Base-by-base conservation (phyloP, 2,888 invertebrate genomes). In the Heteromurus nitidus region DNA sequence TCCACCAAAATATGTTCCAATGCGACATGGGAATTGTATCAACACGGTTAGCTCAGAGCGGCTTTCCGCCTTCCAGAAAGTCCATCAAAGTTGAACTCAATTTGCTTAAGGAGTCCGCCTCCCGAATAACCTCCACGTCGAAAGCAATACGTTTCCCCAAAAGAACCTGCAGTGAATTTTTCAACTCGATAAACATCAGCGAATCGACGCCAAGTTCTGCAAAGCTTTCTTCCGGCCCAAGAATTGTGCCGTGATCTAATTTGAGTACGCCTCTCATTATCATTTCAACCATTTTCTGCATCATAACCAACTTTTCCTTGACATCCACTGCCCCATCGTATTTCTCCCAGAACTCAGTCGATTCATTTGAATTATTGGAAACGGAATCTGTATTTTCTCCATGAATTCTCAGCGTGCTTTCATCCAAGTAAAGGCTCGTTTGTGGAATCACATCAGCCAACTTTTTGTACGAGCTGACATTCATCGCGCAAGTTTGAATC, bases 391-490 rank as follows among this genome's bases (percentile, higher is more conserved):
- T n/a, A n/a, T n/a, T n/a, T n/a, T n/a, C n/a, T n/a, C n/a, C n/a
- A n/a, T n/a, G n/a, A n/a, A n/a, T n/a, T n/a, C n/a, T n/a, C 18
- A 11, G 62, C 18, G 7, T 62, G 62, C 13, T 36, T 9, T 36
- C 36, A 7, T 36, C 36, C 36, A 36, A 36, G 36, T 36, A 36
- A 36, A 3, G 42, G 30, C 11, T 72, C 7, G 16, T 26, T 36
- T 36, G 74, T 58, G 7, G 75, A 75, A 0, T 75, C 79, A 36
- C 81, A 62, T 18, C 82, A 75, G 1, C 68, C 24, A 26, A 82
- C 82, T 20, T 24, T 42, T n/a, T n/a, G n/a, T n/a, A n/a, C n/a
- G n/a, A n/a, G n/a, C n/a, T n/a, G 22, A 31, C 24, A 22, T 72
- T 42, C 3, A 3, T 36, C 3, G 36, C 58, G 22, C 20, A 58